A percentile compares a stretch with the other conserved stretches of the same genome.
These are phyloP conservation scores for Drosophila stalkeri DNA, from an alignment of 2,888 invertebrate genomes.

Conservation along the genomic window DNA sequence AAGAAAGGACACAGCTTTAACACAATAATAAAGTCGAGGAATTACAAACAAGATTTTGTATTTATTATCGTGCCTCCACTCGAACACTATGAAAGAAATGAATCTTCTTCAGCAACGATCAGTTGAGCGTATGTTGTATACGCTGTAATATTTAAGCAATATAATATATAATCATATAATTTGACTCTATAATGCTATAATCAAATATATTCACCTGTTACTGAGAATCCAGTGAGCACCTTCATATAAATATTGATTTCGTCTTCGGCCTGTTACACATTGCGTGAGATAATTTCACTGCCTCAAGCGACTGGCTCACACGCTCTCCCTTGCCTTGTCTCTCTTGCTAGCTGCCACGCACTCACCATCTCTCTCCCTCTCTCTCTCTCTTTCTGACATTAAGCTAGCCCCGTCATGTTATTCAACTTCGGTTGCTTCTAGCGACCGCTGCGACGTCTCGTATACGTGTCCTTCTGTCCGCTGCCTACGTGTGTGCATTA, in stretches of 20 bases:
- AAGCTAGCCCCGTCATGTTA: not conserved
- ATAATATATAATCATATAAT: not conserved
- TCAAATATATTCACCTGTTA: not conserved
- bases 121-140: too few relatives aligned
- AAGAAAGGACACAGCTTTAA: too few relatives aligned
- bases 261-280: slow-evolving; percentile 4
- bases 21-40: too few relatives aligned
- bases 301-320: not conserved
- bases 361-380: not conserved
- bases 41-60: too few relatives aligned
- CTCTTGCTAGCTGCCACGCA: too few relatives aligned
- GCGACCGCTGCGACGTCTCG: slow-evolving; percentile 13
- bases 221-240: too few relatives aligned
- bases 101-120: too few relatives aligned
- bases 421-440: slow-evolving; percentile 14
- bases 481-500: slow-evolving; percentile 45
- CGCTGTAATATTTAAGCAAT: too few relatives aligned
- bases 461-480: slow-evolving; percentile 31
- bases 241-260: not conserved
- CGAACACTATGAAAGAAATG: too few relatives aligned
- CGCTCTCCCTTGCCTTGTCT: not conserved
- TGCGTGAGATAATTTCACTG: slow-evolving; percentile 18
- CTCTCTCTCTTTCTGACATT: not conserved
- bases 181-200: not conserved
- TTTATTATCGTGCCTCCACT: too few relatives aligned